These are phyloP conservation scores for Oryctes rhinoceros DNA, from an alignment of 1,140 invertebrate species.

Conservation along the genomic window DNA sequence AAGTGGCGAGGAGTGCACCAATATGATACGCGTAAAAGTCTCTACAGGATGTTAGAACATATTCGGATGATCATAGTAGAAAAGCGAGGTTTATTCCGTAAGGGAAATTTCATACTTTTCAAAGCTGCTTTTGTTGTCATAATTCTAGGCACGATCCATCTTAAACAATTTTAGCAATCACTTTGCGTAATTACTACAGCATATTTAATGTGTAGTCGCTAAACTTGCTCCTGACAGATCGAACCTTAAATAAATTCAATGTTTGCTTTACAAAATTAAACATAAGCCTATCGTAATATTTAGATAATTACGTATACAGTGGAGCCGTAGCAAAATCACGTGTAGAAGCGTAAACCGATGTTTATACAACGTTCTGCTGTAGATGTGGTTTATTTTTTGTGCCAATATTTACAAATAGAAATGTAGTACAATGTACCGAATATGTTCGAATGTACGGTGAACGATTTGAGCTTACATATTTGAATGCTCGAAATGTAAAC, in stretches of 20 bases:
- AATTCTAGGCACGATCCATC: too few relatives aligned
- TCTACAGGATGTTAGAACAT: too few relatives aligned
- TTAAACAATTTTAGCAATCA: too few relatives aligned
- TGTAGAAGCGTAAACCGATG: background rate
- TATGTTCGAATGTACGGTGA: background rate
- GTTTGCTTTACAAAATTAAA: constrained; percentile 6
- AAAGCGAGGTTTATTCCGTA: too few relatives aligned
- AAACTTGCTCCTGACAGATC: background rate
- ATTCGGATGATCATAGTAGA: too few relatives aligned
- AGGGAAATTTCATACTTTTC: too few relatives aligned
- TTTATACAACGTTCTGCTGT: constrained; percentile 1
- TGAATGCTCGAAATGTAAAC: background rate
- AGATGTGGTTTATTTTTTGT: constrained; percentile 10
- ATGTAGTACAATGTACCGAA: constrained; percentile 6
- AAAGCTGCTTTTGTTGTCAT: too few relatives aligned
- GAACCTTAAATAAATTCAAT: background rate
- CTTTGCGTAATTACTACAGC: background rate
- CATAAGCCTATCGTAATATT: constrained; percentile 22
- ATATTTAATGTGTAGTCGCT: background rate
- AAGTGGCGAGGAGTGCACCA: too few relatives aligned
- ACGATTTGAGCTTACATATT: background rate
- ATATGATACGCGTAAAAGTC: too few relatives aligned
- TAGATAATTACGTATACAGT: constrained; percentile 11
- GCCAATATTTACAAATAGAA: background rate
- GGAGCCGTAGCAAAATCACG: background rate